phyloP scores from a whole-genome alignment of 2,113 vertebrate genomes.

The Callospermophilus lateralis region DNA sequence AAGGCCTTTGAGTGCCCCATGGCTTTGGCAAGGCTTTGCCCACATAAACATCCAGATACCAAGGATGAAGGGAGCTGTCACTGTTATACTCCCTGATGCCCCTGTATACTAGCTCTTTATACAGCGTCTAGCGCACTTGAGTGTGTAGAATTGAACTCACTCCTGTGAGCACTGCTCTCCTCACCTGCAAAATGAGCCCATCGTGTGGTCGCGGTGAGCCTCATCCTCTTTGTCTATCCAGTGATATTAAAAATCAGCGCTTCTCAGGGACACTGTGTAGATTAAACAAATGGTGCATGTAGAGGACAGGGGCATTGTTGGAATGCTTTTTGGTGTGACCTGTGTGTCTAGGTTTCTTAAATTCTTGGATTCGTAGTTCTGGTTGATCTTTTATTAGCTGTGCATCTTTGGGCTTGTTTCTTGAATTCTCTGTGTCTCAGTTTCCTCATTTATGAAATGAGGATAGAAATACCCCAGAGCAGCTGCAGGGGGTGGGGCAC shows the following conservation, averaged over 20 bases:
- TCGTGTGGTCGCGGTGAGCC: background rate
- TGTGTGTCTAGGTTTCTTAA: background rate
- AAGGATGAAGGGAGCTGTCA: background rate
- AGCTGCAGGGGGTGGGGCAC: too few relatives aligned
- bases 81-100: too few relatives aligned
- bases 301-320: background rate
- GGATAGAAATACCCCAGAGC: background rate
- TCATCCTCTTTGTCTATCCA: background rate
- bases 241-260: background rate
- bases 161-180: background rate
- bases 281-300: background rate
- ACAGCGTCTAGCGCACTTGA: background rate
- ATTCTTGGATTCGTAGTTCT: background rate
- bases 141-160: background rate
- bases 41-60: background rate
- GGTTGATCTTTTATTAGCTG: background rate
- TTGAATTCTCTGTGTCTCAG: background rate
- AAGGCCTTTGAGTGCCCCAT: background rate
- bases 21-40: background rate
- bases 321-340: background rate
- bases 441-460: constrained; percentile 34
- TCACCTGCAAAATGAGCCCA: background rate
- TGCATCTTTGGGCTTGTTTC: background rate
- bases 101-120: background rate
- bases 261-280: background rate